These are phyloP conservation scores for Nanorana parkeri DNA, from an alignment of 2,113 vertebrate species.

Conservation along the genomic window DNA sequence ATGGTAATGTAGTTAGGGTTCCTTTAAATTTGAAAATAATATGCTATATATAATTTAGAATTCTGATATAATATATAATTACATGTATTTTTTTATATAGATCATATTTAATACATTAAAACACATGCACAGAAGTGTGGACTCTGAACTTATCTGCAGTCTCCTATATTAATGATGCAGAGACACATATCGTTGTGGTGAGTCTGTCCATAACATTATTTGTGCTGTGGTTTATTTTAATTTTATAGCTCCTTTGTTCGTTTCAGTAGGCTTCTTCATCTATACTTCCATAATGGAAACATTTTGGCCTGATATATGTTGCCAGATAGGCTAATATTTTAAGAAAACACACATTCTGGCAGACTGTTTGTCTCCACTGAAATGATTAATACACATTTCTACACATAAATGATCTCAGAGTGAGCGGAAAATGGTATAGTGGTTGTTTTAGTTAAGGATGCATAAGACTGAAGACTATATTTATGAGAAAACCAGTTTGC, in stretches of 20 bases:
- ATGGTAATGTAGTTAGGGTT: no score
- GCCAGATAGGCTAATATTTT: not conserved
- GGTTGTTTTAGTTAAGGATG: not conserved
- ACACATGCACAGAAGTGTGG: no score
- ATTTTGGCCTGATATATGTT: slow-evolving; percentile 26
- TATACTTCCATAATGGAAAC: not conserved
- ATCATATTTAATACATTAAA: no score
- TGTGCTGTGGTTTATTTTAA: not conserved
- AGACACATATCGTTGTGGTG: no score
- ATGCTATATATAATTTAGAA: no score
- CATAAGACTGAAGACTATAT: not conserved
- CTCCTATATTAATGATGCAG: no score
- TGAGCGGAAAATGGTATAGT: not conserved
- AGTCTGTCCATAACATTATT: not conserved
- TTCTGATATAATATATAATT: no score
- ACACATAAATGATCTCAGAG: slow-evolving; percentile 10
- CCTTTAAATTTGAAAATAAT: no score
- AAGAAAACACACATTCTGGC: not conserved
- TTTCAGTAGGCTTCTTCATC: not conserved
- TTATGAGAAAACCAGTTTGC: not conserved
- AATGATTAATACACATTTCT: slow-evolving; percentile 17
- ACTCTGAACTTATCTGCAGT: no score
- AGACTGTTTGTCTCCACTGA: slow-evolving; percentile 30
- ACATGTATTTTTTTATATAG: no score
- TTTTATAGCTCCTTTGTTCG: not conserved